A percentile compares a stretch with the other conserved stretches of the same genome.
These are phyloP conservation scores for Iphiclides podalirius DNA, from an alignment of 2,888 invertebrate genomes.

Conservation along the genomic window DNA sequence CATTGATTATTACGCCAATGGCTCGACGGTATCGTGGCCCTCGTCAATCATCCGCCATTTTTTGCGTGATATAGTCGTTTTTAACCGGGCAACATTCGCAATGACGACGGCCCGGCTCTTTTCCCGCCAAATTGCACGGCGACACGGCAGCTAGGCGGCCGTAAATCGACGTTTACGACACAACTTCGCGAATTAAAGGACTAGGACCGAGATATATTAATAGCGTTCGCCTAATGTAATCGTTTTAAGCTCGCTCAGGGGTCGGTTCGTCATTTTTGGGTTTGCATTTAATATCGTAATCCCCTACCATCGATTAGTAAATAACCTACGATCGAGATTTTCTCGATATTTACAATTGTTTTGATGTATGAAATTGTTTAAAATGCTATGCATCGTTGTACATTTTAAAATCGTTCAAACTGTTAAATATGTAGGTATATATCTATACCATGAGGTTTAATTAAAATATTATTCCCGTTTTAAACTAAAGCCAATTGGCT, in stretches of 20 bases:
- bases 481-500: no score
- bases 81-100: constrained; percentile 10
- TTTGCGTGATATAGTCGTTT: constrained; percentile 16
- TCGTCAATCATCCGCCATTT: constrained; percentile 13
- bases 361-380: no score
- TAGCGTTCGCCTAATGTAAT: not conserved
- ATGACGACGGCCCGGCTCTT: constrained; percentile 17
- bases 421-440: no score
- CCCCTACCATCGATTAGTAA: not conserved
- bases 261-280: not conserved
- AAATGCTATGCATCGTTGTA: no score
- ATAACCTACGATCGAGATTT: not conserved
- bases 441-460: no score
- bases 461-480: no score
- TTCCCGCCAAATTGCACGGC: constrained; percentile 24
- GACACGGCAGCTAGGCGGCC: constrained; percentile 27
- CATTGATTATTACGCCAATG: constrained; percentile 6
- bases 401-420: no score
- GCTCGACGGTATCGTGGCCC: not conserved
- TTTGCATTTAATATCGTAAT: not conserved
- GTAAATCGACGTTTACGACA: constrained; percentile 27
- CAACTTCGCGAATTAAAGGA: constrained; percentile 26
- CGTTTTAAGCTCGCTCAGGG: constrained; percentile 3
- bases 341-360: no score
- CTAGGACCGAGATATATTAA: not conserved